Percentiles rank a stretch among this genome's conserved stretches.
phyloP scores from a whole-genome alignment of 53 echinoderm and acorn worm genomes.

The Glandiceps talaboti region DNA sequence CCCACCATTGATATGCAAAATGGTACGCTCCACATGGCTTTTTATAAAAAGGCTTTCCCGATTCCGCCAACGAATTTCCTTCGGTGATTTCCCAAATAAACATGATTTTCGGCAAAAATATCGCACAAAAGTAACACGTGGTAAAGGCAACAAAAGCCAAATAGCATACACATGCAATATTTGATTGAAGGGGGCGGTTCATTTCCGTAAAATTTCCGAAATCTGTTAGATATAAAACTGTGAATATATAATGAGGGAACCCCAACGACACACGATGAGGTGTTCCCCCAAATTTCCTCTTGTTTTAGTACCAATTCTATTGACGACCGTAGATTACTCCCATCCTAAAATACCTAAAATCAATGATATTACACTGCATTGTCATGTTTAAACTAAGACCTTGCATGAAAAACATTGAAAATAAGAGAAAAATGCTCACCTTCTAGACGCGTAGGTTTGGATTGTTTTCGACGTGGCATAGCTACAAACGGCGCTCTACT shows the following conservation, averaged over 20 bases:
- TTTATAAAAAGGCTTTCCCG: background rate
- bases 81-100: background rate
- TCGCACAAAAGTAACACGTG: no score
- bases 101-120: background rate
- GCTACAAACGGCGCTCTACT: background rate
- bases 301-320: slow-evolving; percentile 17
- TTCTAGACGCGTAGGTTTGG: slow-evolving; percentile 80
- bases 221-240: slow-evolving; percentile 8
- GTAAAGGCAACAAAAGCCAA: no score
- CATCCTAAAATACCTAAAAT: background rate
- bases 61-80: background rate
- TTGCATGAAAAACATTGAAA: no score
- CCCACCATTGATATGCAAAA: background rate
- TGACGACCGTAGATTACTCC: background rate
- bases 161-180: no score
- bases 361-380: background rate
- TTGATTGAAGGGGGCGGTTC: no score
- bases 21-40: background rate
- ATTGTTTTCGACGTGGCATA: slow-evolving; percentile 99
- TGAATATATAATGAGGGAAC: slow-evolving; percentile 85
- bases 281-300: slow-evolving; percentile 43
- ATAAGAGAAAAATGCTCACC: slow-evolving; percentile 41
- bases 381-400: background rate
- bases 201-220: no score
- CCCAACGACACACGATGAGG: slow-evolving; percentile 41